phyloP scores from a whole-genome alignment of 2,113 vertebrate species.

The Girardinichthys multiradiatus region DNA sequence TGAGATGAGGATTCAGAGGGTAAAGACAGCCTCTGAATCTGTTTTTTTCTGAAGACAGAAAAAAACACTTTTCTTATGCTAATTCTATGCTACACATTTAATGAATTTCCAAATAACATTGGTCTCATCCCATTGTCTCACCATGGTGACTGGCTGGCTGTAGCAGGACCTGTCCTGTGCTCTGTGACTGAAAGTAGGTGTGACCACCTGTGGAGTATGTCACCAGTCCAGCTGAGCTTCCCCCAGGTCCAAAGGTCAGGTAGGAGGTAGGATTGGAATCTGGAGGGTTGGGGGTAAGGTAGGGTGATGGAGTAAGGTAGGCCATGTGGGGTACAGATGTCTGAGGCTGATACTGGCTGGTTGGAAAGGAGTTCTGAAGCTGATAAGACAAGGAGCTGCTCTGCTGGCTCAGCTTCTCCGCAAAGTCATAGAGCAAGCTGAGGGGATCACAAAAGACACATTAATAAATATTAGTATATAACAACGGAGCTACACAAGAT shows the following conservation, averaged over 20 bases:
- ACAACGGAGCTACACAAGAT: no score
- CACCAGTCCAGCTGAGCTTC: conserved; percentile 62
- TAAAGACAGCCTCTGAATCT: background rate
- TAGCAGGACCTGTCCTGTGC: conserved; percentile 73
- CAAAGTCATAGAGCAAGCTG: conserved; percentile 77
- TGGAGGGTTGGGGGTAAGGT: conserved; percentile 74
- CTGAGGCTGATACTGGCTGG: conserved; percentile 62
- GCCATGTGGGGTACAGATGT: conserved; percentile 75
- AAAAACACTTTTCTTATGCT: background rate
- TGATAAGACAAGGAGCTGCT: conserved; percentile 68
- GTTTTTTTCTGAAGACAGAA: no score
- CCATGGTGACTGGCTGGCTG: conserved; percentile 73
- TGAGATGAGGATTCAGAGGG: background rate
- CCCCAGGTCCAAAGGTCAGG: conserved; percentile 70
- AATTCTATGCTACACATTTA: background rate
- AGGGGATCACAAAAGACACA: conserved; percentile 25
- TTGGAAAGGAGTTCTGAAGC: conserved; percentile 64
- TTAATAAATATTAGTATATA: background rate
- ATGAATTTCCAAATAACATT: background rate
- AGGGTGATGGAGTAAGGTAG: conserved; percentile 76
- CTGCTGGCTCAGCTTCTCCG: conserved; percentile 76
- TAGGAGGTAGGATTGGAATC: conserved; percentile 76
- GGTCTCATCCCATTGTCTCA: conserved; percentile 37
- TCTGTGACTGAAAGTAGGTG: conserved; percentile 75
- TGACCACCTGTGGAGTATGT: conserved; percentile 72